Base-by-base conservation (phyloP, 1,140 invertebrate genomes). In the Drosophila repleta region DNA sequence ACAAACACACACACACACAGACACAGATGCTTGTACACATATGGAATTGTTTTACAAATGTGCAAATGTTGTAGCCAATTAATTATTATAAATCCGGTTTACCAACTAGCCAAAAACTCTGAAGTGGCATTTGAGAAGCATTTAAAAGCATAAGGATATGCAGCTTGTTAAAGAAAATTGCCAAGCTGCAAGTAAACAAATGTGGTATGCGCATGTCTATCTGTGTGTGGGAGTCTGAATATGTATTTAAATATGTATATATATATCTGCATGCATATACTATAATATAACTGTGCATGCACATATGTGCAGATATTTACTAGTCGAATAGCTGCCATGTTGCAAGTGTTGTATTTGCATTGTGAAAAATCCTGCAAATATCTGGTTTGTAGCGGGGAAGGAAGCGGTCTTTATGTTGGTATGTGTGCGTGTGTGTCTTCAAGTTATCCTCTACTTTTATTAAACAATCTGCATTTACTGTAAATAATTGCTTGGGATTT, bases 381-480 rank as follows among this genome's bases (percentile, higher is more conserved):
- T 51, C 8, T 20, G n/a, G n/a, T n/a, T 32, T 17, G 48, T 6
- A 1, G 2, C n/a, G n/a, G n/a, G n/a, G n/a, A n/a, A n/a, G n/a
- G n/a, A 15, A 17, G n/a, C 2, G n/a, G 6, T 24, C 24, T 8
- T 3, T 10, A 8, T 32, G 29, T 3, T 10, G 1, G 26, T 29
- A 6, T 35, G 10, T 35, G 10, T 35, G 32, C 10, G 1, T 24
- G 21, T 35, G 32, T 7, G 11, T 24, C 21, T 29, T 29, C 26
- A 29, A 29, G 26, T 29, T 64, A 53, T 32, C 69, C 64, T 66
- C 68, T 84, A 76, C 81, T 80, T 84, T 82, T 87, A 87, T 82
- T 87, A 88, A 88, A 87, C 78, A 87, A 88, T 67, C 88, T 73
- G 82, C 74, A 88, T 87, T 82, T 82, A 76, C 83, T 76, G 83